Conservation (phyloP, 2,888 invertebrate species). For the Ethmia dodecea region DNA sequence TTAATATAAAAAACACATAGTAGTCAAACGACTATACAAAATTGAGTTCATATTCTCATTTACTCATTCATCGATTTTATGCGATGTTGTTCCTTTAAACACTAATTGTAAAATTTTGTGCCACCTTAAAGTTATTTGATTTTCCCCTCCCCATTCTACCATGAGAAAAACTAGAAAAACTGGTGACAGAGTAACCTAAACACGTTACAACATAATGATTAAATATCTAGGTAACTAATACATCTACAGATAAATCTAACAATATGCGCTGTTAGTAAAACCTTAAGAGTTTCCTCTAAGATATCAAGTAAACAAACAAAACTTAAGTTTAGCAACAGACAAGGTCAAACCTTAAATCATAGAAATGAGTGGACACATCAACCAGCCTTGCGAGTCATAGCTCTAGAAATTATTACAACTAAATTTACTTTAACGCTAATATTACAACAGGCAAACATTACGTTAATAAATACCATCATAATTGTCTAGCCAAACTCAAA, state of each 20-base stretch:
- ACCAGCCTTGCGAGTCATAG: constrained; percentile 63
- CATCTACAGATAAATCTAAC: constrained; percentile 17
- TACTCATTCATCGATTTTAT: constrained; percentile 17
- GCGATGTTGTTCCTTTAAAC: constrained; percentile 6
- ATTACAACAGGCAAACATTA: constrained; percentile 37
- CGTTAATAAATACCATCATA: too few species aligned
- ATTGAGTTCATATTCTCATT: constrained; percentile 29
- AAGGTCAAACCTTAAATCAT: constrained; percentile 36
- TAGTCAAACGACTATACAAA: constrained; percentile 45
- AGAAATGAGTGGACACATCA: constrained; percentile 65
- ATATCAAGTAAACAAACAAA: constrained; percentile 24
- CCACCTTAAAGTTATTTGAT: too few species aligned
- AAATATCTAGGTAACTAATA: constrained; percentile 21
- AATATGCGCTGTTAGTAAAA: constrained; percentile 22
- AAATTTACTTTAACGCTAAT: constrained; percentile 40
- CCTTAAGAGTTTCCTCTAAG: constrained; percentile 20
- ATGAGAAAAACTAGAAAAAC: constrained; percentile 5
- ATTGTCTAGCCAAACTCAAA: constrained; percentile 8
- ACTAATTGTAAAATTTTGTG: constrained; percentile 7
- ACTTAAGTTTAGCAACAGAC: constrained; percentile 10
- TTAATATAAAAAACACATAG: constrained; percentile 49
- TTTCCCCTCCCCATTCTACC: too few species aligned
- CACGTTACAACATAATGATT: constrained; percentile 10
- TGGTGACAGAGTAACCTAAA: constrained; percentile 8
- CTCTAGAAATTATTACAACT: constrained; percentile 48